Evolutionary conservation across 2,888 invertebrate species (phyloP).

Genomic region (Microplitis manilae): DNA sequence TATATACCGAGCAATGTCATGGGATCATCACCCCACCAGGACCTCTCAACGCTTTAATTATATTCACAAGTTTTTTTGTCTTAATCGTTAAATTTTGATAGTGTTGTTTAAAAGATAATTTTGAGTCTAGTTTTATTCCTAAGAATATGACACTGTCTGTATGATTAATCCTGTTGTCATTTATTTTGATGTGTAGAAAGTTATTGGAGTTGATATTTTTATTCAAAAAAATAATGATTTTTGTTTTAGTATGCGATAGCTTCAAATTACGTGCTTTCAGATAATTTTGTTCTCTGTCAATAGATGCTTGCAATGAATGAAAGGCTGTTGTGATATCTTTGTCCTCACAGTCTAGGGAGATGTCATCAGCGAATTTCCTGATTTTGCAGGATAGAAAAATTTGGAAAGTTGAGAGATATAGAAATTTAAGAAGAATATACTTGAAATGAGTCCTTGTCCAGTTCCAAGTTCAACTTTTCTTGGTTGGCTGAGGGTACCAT

Average conservation of each 20-base stretch:
- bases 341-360: not conserved
- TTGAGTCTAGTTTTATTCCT: not conserved
- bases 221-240: not conserved
- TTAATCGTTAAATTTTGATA: not conserved
- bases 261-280: not conserved
- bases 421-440: constrained; percentile 18
- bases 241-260: not conserved
- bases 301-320: not conserved
- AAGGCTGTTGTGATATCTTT: not conserved
- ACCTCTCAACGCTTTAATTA: not conserved
- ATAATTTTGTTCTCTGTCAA: constrained; percentile 8
- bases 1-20: not conserved
- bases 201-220: not conserved
- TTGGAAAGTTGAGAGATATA: not conserved
- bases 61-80: not conserved
- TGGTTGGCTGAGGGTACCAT: not conserved
- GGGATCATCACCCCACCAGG: constrained; percentile 11
- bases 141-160: not conserved
- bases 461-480: not conserved
- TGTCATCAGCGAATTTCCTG: constrained; percentile 14
- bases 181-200: not conserved
- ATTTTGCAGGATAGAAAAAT: not conserved
- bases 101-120: not conserved
- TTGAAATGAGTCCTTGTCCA: constrained; percentile 7
- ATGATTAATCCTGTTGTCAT: not conserved